A percentile compares a stretch with the other conserved stretches of the same genome.
These are phyloP conservation scores for Acronicta psi DNA, from an alignment of 2,888 invertebrate species.

Conservation along the genomic window DNA sequence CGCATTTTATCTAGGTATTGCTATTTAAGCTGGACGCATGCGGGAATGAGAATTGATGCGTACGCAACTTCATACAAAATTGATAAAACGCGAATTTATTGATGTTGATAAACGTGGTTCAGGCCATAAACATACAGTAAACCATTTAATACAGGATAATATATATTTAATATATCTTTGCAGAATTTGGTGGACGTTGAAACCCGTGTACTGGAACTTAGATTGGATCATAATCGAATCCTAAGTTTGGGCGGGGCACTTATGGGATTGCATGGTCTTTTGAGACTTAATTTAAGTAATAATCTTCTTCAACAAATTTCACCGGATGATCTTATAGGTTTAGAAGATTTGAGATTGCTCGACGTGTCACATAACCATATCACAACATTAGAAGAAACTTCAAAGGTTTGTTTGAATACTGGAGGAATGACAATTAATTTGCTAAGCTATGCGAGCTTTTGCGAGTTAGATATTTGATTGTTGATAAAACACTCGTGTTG, in stretches of 20 bases:
- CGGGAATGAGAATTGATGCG: too few species aligned
- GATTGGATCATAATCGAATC: slow-evolving; percentile 93
- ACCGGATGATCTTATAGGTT: slow-evolving; percentile 93
- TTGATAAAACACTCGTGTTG: slow-evolving; percentile 1
- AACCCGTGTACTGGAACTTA: slow-evolving; percentile 92
- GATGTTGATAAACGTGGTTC: too few species aligned
- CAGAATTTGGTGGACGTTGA: slow-evolving; percentile 94
- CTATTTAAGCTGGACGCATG: too few species aligned
- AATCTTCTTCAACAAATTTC: slow-evolving; percentile 93
- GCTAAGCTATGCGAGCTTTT: slow-evolving; percentile 55
- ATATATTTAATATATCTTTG: slow-evolving; percentile 54
- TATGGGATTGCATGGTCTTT: slow-evolving; percentile 92
- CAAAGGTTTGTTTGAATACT: slow-evolving; percentile 90
- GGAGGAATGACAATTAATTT: slow-evolving; percentile 39
- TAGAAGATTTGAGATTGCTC: slow-evolving; percentile 92
- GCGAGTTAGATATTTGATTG: slow-evolving; percentile 40
- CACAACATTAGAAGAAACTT: slow-evolving; percentile 93
- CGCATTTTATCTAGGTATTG: too few species aligned
- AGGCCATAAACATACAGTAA: too few species aligned
- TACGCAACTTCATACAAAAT: too few species aligned
- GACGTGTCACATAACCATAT: slow-evolving; percentile 94
- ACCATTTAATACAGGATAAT: too few species aligned
- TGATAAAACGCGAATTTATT: too few species aligned
- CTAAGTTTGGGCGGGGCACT: slow-evolving; percentile 92
- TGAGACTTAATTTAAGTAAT: slow-evolving; percentile 92